Evolutionary conservation across 1,140 invertebrate species (phyloP), one percentile per base, ranked within the genome.

Genomic region (Macrobrachium nipponense): DNA sequence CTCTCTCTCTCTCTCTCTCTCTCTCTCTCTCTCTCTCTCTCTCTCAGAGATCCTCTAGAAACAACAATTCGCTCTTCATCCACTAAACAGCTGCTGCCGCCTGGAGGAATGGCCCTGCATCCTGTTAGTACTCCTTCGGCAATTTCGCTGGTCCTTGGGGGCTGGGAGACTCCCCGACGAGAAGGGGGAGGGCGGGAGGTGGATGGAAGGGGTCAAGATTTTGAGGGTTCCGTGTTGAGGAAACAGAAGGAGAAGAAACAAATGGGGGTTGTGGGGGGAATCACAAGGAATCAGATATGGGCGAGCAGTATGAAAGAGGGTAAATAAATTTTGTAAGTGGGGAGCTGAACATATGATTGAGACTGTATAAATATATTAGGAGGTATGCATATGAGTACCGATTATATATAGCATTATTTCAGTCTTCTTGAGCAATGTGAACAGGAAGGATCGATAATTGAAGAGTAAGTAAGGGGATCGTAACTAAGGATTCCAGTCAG

Each of bases 1-100:
- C 23, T 27, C 23, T 44, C 73, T 27, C 73, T 76, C 73, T 23
- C 36, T 58, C 36, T 20, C 18, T n/a, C 17, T 76, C 44, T 14
- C 44, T 75, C 73, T 43, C 18, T 58, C 44, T 58, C 44, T 27
- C 73, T 27, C 73, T 76, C 73, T n/a, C 73, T 76, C 14, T 76
- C 73, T 17, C 44, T 76, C 44, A 20, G 18, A 2, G 17, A 17
- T 17, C 18, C 64, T 51, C 51, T 51, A 51, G 51, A 51, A 8
- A 51, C 51, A 51, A 51, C 51, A 51, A 51, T 0, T 5, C 12
- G 51, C 51, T 12, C 51, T 20, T 27, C 23, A 10, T 12, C 10
- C 7, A n/a, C 10, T 27, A 36, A 18, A n/a, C 17, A 73, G 23
- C 17, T 18, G 17, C 6, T 27, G n/a, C 20, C 5, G 23, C 10